These are phyloP conservation scores for Cheilosia scutellata DNA, from an alignment of 2,888 invertebrate genomes.

Conservation along the genomic window DNA sequence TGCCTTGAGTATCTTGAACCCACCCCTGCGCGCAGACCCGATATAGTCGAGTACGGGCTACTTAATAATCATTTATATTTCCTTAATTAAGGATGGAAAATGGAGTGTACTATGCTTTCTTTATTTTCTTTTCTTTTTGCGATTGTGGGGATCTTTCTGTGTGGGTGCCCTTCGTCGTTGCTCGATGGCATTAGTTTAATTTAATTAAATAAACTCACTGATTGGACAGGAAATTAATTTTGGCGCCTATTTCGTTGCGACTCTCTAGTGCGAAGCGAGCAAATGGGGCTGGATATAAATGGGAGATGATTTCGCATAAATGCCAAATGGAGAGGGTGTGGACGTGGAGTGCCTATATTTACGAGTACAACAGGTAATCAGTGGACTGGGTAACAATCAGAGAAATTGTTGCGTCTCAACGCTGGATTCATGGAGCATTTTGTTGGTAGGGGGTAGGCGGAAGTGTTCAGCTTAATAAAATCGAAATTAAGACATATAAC, in stretches of 20 bases:
- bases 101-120: constrained; percentile 14
- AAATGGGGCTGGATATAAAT: constrained; percentile 51
- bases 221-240: constrained; percentile 77
- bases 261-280: constrained; percentile 17
- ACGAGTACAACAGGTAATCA: constrained; percentile 61
- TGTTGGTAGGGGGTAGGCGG: not conserved
- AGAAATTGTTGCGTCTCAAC: constrained; percentile 61
- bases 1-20: constrained; percentile 46
- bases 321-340: constrained; percentile 1
- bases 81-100: constrained; percentile 68
- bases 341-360: constrained; percentile 15
- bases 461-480: not conserved
- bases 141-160: constrained; percentile 23
- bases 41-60: constrained; percentile 73
- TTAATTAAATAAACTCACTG: constrained; percentile 76
- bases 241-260: constrained; percentile 57
- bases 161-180: not conserved
- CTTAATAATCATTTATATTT: constrained; percentile 76
- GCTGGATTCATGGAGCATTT: not conserved
- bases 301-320: constrained; percentile 45
- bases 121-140: constrained; percentile 9
- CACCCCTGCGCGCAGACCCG: constrained; percentile 40
- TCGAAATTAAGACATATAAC: not conserved
- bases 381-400: constrained; percentile 38
- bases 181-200: constrained; percentile 71